Conservation (phyloP, 2,113 vertebrate genomes). For the Pterocles gutturalis region DNA sequence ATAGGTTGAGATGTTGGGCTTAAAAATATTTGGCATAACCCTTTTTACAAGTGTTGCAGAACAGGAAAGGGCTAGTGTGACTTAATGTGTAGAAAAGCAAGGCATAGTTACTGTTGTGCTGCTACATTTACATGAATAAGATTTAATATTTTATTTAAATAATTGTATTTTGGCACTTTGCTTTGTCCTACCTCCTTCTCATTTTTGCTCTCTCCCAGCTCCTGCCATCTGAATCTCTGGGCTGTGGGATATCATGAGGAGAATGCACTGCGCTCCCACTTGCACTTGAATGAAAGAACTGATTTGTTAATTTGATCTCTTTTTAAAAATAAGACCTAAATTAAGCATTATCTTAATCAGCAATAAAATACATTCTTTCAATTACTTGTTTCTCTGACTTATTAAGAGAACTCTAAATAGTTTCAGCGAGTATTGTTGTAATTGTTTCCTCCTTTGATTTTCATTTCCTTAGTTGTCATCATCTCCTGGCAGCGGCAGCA, state of each 20-base stretch:
- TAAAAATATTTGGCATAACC: background rate
- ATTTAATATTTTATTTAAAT: background rate
- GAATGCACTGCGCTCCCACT: background rate
- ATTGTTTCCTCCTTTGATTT: constrained; percentile 80
- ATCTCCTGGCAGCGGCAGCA: constrained; percentile 66
- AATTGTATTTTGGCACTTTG: background rate
- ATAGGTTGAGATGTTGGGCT: background rate
- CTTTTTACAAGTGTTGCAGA: background rate
- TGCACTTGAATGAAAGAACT: background rate
- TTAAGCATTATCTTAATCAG: constrained; percentile 74
- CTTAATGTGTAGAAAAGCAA: background rate
- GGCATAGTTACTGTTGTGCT: background rate
- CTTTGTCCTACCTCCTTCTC: background rate
- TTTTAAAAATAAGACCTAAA: constrained; percentile 63
- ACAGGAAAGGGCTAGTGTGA: background rate
- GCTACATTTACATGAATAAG: background rate
- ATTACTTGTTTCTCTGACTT: constrained; percentile 68
- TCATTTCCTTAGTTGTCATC: constrained; percentile 78
- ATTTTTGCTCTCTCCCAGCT: background rate
- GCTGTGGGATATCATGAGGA: background rate
- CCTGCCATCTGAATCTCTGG: accelerated
- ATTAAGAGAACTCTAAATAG: constrained; percentile 73
- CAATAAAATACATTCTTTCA: constrained; percentile 74
- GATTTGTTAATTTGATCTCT: constrained; percentile 54
- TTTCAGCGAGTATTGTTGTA: constrained; percentile 73